Evolutionary conservation across 2,888 invertebrate genomes (phyloP).

Genomic region (Drosophila tanythrix): DNA sequence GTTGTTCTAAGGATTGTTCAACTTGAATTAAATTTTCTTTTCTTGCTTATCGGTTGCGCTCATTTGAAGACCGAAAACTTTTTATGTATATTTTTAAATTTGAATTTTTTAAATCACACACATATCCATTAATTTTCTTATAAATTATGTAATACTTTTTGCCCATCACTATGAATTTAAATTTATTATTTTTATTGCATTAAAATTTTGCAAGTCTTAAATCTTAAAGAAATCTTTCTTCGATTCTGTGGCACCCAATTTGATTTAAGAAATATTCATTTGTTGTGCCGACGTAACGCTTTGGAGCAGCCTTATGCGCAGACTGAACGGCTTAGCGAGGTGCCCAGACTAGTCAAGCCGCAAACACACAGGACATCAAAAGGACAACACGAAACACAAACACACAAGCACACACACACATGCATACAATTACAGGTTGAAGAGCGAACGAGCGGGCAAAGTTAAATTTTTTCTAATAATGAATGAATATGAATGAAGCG

Average conservation of each 20-base stretch:
- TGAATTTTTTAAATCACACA: slow-evolving; percentile 4
- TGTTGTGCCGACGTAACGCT: slow-evolving; percentile 63
- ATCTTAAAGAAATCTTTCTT: slow-evolving; percentile 7
- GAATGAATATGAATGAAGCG: slow-evolving; percentile 82
- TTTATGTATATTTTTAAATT: neutral
- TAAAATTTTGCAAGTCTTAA: slow-evolving; percentile 6
- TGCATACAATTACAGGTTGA: slow-evolving; percentile 25
- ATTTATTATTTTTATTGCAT: neutral
- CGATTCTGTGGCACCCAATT: slow-evolving; percentile 3
- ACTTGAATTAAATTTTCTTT: slow-evolving; percentile 31
- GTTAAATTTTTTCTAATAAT: slow-evolving; percentile 81
- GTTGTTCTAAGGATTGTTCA: slow-evolving; percentile 66
- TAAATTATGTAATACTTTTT: slow-evolving; percentile 20
- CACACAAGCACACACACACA: slow-evolving; percentile 40
- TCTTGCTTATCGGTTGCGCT: neutral
- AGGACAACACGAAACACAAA: slow-evolving; percentile 61
- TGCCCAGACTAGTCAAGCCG: slow-evolving; percentile 66
- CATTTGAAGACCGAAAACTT: slow-evolving; percentile 5
- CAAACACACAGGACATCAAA: slow-evolving; percentile 58
- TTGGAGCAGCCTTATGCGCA: slow-evolving; percentile 81
- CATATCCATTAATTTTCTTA: slow-evolving; percentile 4
- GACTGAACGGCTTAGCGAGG: slow-evolving; percentile 81
- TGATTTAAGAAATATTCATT: slow-evolving; percentile 11
- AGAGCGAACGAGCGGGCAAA: slow-evolving; percentile 43
- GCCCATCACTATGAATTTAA: slow-evolving; percentile 17